Evolutionary conservation across 2,113 vertebrate genomes (phyloP).

Genomic region (Poeciliopsis occidentalis): DNA sequence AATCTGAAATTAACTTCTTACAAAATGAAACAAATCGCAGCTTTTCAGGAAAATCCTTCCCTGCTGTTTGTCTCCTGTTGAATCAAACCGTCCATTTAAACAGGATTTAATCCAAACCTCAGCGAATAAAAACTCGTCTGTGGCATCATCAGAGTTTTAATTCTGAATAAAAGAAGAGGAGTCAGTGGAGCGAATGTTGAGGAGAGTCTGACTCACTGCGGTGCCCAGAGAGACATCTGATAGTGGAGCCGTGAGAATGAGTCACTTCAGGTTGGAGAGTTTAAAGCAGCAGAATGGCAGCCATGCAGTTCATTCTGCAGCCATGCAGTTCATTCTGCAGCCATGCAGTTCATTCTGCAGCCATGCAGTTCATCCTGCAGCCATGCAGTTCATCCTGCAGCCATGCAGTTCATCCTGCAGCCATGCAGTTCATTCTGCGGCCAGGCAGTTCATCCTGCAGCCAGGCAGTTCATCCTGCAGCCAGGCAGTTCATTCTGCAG

Average conservation of each 20-base stretch:
- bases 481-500: no score
- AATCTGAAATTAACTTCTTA: constrained; percentile 5
- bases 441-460: no score
- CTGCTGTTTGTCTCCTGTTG: background rate
- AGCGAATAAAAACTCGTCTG: background rate
- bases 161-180: background rate
- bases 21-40: background rate
- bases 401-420: no score
- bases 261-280: constrained; percentile 27
- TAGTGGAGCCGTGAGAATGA: constrained; percentile 19
- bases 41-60: background rate
- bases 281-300: constrained; percentile 15
- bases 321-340: no score
- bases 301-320: background rate
- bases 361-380: no score
- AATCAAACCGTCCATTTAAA: background rate
- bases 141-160: background rate
- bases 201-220: constrained; percentile 22
- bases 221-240: constrained; percentile 19
- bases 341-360: no score
- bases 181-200: background rate
- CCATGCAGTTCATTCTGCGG: no score
- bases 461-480: no score
- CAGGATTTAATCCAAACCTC: background rate
- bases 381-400: no score